Conservation (phyloP, 2,113 vertebrate species). For the Tauraco erythrolophus region DNA sequence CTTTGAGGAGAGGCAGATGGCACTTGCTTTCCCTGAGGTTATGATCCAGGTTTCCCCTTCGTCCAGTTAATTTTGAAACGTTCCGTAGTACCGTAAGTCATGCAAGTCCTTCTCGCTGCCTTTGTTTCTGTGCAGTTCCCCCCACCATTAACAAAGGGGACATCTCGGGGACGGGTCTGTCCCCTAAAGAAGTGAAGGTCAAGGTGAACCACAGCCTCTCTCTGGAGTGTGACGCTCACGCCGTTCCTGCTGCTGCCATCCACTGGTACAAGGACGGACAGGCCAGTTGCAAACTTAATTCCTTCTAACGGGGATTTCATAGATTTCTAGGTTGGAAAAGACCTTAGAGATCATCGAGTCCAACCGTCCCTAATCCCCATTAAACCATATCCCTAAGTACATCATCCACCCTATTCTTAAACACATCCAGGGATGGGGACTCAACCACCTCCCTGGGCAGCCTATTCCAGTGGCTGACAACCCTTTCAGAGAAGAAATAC, state of each 20-base stretch:
- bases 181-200: constrained; percentile 92
- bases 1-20: background rate
- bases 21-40: background rate
- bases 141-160: constrained; percentile 91
- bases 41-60: background rate
- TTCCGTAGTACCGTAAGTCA: background rate
- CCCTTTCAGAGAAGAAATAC: too few relatives aligned
- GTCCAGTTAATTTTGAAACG: background rate
- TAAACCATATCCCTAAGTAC: too few relatives aligned
- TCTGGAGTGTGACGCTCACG: constrained; percentile 90
- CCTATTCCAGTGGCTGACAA: too few relatives aligned
- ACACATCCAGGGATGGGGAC: too few relatives aligned
- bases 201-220: constrained; percentile 91
- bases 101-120: background rate
- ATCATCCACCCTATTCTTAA: too few relatives aligned
- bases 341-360: too few relatives aligned
- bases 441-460: too few relatives aligned
- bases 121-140: constrained; percentile 82
- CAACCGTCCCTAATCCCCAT: too few relatives aligned
- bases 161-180: constrained; percentile 79
- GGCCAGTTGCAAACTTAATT: constrained; percentile 76
- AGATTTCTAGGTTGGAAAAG: too few relatives aligned
- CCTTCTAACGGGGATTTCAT: background rate
- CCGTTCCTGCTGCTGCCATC: constrained; percentile 85
- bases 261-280: constrained; percentile 98